A percentile compares a stretch with the other conserved stretches of the same genome.
These are phyloP conservation scores for Onchidella celtica DNA, from an alignment of 2,888 invertebrate species.

Conservation along the genomic window DNA sequence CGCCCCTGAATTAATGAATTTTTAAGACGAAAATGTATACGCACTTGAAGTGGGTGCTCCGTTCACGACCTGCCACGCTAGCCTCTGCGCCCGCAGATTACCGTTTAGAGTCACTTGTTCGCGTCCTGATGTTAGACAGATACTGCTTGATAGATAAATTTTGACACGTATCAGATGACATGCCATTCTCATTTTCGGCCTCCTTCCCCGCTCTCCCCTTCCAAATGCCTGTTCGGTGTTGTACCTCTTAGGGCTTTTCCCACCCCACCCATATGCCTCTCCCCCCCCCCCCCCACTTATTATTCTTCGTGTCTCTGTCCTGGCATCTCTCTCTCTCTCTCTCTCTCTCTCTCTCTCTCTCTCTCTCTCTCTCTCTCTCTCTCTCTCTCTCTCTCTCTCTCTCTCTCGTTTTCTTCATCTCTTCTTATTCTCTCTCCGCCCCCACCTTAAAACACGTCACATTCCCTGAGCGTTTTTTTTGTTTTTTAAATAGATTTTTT, in stretches of 20 bases:
- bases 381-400: slow-evolving; percentile 7
- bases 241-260: too few relatives aligned
- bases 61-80: neutral
- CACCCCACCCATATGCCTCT: too few relatives aligned
- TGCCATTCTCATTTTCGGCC: neutral
- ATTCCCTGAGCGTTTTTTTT: too few relatives aligned
- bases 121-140: neutral
- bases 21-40: neutral
- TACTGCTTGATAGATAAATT: slow-evolving; percentile 21
- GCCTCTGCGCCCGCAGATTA: neutral
- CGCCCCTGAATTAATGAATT: neutral
- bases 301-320: too few relatives aligned
- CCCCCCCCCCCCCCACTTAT: too few relatives aligned
- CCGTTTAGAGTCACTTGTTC: neutral
- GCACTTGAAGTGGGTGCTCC: neutral
- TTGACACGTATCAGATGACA: slow-evolving; percentile 33
- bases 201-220: neutral
- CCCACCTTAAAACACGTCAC: too few relatives aligned
- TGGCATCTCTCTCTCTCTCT: neutral
- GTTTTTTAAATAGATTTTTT: too few relatives aligned
- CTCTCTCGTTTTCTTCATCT: neutral
- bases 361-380: slow-evolving; percentile 7
- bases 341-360: slow-evolving; percentile 2
- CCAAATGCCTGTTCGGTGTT: too few relatives aligned
- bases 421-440: neutral